phyloP scores from a whole-genome alignment of 1,140 invertebrate genomes.

The Steinernema khuongi region DNA sequence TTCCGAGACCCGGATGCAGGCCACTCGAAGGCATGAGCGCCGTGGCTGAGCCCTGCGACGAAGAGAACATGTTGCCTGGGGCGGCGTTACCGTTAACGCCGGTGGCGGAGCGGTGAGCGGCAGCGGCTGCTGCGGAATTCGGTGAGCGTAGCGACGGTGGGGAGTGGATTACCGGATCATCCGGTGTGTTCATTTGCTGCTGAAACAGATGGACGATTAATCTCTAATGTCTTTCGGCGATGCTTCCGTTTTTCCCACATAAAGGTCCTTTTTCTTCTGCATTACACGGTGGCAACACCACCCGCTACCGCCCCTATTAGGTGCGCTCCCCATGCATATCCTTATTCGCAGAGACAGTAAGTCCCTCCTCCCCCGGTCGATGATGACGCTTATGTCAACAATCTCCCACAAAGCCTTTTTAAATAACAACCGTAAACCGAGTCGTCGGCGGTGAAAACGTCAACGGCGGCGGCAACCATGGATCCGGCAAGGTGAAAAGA shows the following conservation, averaged over 20 bases:
- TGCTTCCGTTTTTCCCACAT: neutral
- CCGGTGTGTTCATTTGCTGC: conserved; percentile 47
- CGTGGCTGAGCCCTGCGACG: neutral
- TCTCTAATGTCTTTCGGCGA: neutral
- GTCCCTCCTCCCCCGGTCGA: neutral
- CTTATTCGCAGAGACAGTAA: neutral
- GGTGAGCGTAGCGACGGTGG: conserved; percentile 29
- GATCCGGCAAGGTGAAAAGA: neutral
- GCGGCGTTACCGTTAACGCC: neutral
- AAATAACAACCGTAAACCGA: neutral
- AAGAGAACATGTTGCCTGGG: neutral
- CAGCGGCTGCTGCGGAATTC: neutral
- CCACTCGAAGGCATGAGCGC: neutral
- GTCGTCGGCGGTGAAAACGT: neutral
- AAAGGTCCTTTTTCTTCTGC: neutral
- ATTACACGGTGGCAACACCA: no score
- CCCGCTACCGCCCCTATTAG: no score
- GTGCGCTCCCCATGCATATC: no score
- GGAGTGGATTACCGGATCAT: conserved; percentile 46
- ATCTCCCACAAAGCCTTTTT: neutral
- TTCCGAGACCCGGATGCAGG: neutral
- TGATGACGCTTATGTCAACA: neutral
- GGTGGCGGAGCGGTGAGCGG: neutral
- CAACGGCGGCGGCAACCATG: neutral
- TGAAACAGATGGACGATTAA: conserved; percentile 26